Base-by-base conservation (phyloP, 2,113 vertebrate species). In the Isichthys henryi region DNA sequence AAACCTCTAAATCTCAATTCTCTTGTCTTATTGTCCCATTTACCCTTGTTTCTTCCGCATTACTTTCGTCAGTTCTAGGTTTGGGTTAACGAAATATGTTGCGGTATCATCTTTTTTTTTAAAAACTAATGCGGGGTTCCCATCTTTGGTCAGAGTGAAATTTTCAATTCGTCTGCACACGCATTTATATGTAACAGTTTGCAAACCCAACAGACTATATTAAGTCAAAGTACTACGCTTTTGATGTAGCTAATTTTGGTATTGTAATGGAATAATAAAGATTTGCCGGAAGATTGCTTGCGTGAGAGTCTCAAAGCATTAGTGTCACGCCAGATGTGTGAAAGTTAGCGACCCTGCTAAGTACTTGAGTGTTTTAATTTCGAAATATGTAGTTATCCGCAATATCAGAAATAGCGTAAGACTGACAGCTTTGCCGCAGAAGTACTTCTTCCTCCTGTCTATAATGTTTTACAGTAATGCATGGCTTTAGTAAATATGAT, bases 1-100 rank as follows among this genome's bases (percentile, higher is more conserved):
- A 95, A 95, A 95, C 89, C 85, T 87, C 85, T 53, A 82, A 53
- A 53, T 58, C 27, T 48, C 46, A 10, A 46, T 48, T 48, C 19
- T 46, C 8, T 48, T 84, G 39, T 80, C 31, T 80, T 43, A 48
- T 23, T 70, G 53, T 39, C 89, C 93, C 93, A 82, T 45, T 83
- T 49, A 53, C 49, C 52, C 35, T 13, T 88, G 45, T 13, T 13
- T 15, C 31, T 27, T 70, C 10, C 31, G 27, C 27, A 70, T 27
- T 31, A 66, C 39, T 66, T 11, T 70, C 5, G n/a, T 70, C 2
- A 27, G 58, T 27, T 66, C 1, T 70, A 11, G 23, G n/a, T 70
- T 70, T 70, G 27, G 9, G 62, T 70, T 31, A 70, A 70, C 10
- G 62, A n/a, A 31, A 70, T 10, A 70, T 70, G 13, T 70, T 70